Base-by-base conservation (phyloP, 2,797 vertebrate genomes). In the Liparis tanakae region DNA sequence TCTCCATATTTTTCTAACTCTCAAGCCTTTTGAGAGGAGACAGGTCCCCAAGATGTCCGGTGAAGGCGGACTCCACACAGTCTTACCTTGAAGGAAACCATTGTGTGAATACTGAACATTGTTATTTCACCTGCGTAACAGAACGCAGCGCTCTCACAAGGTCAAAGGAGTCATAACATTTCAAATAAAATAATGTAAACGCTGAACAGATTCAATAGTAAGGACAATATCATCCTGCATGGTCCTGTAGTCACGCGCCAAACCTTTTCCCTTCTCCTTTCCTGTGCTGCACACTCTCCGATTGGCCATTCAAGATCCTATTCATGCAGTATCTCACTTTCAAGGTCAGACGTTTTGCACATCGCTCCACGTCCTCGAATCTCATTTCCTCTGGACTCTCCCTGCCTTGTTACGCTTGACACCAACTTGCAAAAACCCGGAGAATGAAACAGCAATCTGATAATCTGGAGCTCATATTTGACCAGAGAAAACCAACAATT, bases 331-430 rank as follows among this genome's bases (percentile, higher is more conserved):
- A 25, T 34, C 14, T 57, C 65, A 44, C 39, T 62, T 61, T 70
- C 48, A 74, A 79, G 51, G 74, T 72, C 55, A 67, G 30, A 46
- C 41, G 65, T 74, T 60, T 60, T 63, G 17, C 59, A 67, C 74
- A 34, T 70, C 72, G 18, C 59, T 81, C 57, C 18, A 12, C 14
- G 6, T 50, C 22, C 41, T 56, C 50, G 53, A 62, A 48, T 72
- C 46, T 63, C 4, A 64, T 65, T 73, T 74, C 6, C 48, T 25
- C 63, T 51, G 8, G 53, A 48, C 43, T 69, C 59, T 22, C 34
- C 20, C 25, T 57, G 41, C 33, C 33, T 20, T n/a, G 18, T 12
- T 67, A 57, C 51, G 48, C 54, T 61, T 53, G 10, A 25, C 43
- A 34, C 60, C 34, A 41, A 55, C n/a, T 63, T 30, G 25, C 14